Conservation (phyloP, 30 jellyfish, hydroid and myxozoan genomes). For the Pseudorhiza aurosa region DNA sequence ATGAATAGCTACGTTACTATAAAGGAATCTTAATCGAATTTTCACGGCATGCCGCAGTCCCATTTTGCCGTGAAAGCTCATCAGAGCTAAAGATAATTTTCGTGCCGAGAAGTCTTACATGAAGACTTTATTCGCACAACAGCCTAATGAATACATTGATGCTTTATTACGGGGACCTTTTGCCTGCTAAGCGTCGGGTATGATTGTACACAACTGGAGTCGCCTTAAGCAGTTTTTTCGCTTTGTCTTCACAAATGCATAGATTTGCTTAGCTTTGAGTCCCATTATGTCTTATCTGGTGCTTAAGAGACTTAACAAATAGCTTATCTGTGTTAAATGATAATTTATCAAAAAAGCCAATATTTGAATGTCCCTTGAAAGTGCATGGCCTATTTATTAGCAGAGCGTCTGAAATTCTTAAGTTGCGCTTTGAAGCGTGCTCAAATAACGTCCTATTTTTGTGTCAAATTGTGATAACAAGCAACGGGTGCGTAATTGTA, state of each 20-base stretch:
- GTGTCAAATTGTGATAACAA: too few relatives aligned
- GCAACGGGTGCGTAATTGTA: too few relatives aligned
- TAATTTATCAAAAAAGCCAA: too few relatives aligned
- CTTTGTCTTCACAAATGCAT: background rate
- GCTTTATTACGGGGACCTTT: background rate
- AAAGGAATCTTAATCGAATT: background rate
- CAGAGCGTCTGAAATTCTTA: too few relatives aligned
- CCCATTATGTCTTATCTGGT: background rate
- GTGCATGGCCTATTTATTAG: too few relatives aligned
- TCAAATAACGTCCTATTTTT: too few relatives aligned
- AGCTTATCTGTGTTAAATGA: too few relatives aligned
- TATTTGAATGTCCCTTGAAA: too few relatives aligned
- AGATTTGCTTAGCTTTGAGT: background rate
- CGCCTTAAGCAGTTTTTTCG: background rate
- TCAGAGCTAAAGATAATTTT: slow-evolving; percentile 2
- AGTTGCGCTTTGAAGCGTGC: too few relatives aligned
- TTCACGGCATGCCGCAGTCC: background rate
- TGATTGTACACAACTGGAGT: background rate
- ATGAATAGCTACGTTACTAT: background rate
- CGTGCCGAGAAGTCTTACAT: background rate
- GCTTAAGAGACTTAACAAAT: background rate
- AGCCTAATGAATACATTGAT: background rate
- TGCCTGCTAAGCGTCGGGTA: background rate
- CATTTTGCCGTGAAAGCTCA: background rate
- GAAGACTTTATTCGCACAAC: background rate